Evolutionary conservation across 2,797 vertebrate species (phyloP), one percentile per base, ranked within the genome.

Genomic region (Acanthurus tractus): DNA sequence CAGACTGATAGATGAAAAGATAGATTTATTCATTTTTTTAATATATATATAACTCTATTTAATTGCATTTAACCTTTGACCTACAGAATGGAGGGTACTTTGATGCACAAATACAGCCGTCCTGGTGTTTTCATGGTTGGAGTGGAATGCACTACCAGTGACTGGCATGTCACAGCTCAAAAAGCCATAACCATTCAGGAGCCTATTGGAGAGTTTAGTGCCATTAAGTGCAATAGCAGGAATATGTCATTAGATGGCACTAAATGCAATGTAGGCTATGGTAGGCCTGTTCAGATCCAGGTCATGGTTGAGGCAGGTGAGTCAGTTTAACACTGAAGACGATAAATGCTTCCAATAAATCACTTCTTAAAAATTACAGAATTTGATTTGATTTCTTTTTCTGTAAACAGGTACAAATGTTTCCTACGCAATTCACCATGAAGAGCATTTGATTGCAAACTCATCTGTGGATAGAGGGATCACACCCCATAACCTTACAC

Each of bases 131-230:
- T 96, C 42, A 90, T 84, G 0, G 91, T 98, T n/a, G 94, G 83
- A 59, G 96, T 96, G n/a, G 97, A 99, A 81, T 99, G 97, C 86
- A 95, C 88, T 1, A 97, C 95, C 83, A 98, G 95, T 0, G 97
- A 99, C 42, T 98, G 98, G 97, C 97, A 97, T 0, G 97, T 98
- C 63, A 93, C 89, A 0, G 96, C 97, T n/a, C 96, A 98, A 83
- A 96, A 87, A 83, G 68, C 68, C 63, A 94, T 99, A 76, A 94
- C 80, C 0, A 86, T 99, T 12, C 94, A 89, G 42, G 96, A 97
- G 12, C 95, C 89, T 17, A 81, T 90, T 36, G 92, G 94, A 36
- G 87, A 83, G 8, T 95, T 98, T 63, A 88, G 72, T 13, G 76
- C 89, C 17, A 92, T 94, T 0, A 93, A 83, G 13, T 99, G 98